Percentiles rank a stretch among this genome's conserved stretches.
These are phyloP conservation scores for Eupeodes latifasciatus DNA, from an alignment of 2,888 invertebrate species.

Conservation along the genomic window DNA sequence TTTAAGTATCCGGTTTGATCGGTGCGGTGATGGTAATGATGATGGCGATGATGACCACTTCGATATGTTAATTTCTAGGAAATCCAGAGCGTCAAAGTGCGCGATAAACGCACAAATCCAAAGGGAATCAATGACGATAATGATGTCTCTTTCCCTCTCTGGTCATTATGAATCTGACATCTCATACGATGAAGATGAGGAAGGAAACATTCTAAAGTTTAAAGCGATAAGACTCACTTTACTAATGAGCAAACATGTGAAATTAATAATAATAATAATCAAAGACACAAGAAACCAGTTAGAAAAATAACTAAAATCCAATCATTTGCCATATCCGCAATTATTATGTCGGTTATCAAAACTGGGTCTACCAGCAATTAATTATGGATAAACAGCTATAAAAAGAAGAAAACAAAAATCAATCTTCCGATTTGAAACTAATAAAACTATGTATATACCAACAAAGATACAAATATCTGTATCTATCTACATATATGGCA, in stretches of 20 bases:
- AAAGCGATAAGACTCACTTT: slow-evolving; percentile 53
- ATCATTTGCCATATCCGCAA: slow-evolving; percentile 52
- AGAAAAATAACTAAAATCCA: not conserved
- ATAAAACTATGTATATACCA: not conserved
- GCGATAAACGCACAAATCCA: slow-evolving; percentile 30
- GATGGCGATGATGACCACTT: slow-evolving; percentile 51
- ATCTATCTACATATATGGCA: not conserved
- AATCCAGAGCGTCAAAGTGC: slow-evolving; percentile 35
- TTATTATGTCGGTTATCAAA: slow-evolving; percentile 48
- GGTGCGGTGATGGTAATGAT: not conserved
- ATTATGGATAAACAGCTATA: slow-evolving; percentile 9
- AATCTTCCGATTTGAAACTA: slow-evolving; percentile 10
- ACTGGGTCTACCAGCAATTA: slow-evolving; percentile 55
- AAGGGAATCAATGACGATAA: slow-evolving; percentile 41
- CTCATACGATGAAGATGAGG: not conserved
- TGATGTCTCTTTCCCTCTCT: not conserved
- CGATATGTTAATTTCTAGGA: slow-evolving; percentile 70
- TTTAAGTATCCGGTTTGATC: slow-evolving; percentile 70
- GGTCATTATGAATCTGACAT: not conserved
- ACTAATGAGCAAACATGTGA: slow-evolving; percentile 57
- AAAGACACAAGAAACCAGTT: slow-evolving; percentile 21
- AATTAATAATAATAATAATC: slow-evolving; percentile 26
- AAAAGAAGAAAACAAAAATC: slow-evolving; percentile 13
- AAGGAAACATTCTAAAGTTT: slow-evolving; percentile 51
- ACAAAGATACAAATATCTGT: too few relatives aligned